These are phyloP conservation scores for Apamea sordens DNA, from an alignment of 2,888 invertebrate species.

Conservation along the genomic window DNA sequence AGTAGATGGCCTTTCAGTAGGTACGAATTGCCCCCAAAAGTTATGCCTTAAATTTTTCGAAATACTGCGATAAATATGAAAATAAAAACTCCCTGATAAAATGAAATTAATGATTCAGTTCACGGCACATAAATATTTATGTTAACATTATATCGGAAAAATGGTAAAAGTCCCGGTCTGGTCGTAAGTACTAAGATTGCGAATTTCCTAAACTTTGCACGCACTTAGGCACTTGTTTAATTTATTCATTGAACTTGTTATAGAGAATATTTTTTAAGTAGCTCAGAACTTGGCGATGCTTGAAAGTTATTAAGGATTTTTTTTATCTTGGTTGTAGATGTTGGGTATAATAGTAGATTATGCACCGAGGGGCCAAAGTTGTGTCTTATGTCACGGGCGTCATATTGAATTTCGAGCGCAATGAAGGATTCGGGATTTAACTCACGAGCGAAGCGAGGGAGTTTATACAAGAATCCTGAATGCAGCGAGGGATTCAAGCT, in stretches of 20 bases:
- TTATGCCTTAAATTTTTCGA: constrained; percentile 17
- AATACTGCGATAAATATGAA: constrained; percentile 5
- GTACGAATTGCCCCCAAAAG: constrained; percentile 13
- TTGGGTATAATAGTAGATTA: too few species aligned
- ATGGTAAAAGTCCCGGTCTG: background rate
- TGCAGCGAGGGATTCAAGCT: too few species aligned
- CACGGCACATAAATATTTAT: constrained; percentile 31
- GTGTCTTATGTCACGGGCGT: too few species aligned
- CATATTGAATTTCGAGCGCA: too few species aligned
- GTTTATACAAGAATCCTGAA: too few species aligned
- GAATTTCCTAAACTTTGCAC: constrained; percentile 40
- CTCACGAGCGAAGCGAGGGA: too few species aligned
- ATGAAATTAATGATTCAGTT: constrained; percentile 31
- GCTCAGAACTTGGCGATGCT: constrained; percentile 21
- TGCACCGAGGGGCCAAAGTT: too few species aligned
- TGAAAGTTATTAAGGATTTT: constrained; percentile 11
- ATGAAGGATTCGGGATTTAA: too few species aligned
- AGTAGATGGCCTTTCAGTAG: background rate
- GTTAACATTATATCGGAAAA: constrained; percentile 36
- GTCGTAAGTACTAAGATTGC: constrained; percentile 3
- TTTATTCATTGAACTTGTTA: constrained; percentile 57
- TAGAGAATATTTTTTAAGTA: constrained; percentile 38
- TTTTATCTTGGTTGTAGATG: background rate
- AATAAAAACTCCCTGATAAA: constrained; percentile 23
- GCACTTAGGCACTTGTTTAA: constrained; percentile 40